Conservation (phyloP, 1,140 invertebrate species). For the Zaprionus camerounensis region DNA sequence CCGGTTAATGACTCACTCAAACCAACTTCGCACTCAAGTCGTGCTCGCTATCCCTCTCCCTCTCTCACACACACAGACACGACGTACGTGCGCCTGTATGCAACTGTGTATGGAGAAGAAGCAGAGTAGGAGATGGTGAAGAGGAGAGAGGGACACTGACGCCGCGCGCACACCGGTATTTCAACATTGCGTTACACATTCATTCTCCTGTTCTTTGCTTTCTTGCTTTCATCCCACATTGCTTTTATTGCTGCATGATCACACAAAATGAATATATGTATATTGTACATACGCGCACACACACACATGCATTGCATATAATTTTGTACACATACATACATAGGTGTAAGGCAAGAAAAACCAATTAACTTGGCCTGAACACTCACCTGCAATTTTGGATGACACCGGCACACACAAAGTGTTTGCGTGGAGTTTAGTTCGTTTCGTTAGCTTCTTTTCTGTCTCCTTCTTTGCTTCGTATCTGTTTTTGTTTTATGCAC, state of each 20-base stretch:
- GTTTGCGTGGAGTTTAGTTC: constrained; percentile 48
- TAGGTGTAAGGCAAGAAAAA: constrained; percentile 20
- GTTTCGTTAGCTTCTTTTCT: neutral
- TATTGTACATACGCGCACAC: neutral
- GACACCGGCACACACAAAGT: constrained; percentile 50
- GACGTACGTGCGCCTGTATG: neutral
- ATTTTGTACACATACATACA: neutral
- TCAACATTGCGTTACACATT: constrained; percentile 62
- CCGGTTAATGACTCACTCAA: constrained; percentile 78
- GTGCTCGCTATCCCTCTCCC: constrained; percentile 21
- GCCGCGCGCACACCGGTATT: constrained; percentile 68
- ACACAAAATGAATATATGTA: constrained; percentile 13
- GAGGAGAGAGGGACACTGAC: constrained; percentile 27
- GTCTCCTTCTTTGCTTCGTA: constrained; percentile 24
- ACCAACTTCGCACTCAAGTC: constrained; percentile 49
- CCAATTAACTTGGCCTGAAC: constrained; percentile 31
- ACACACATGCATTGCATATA: neutral
- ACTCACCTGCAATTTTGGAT: constrained; percentile 44
- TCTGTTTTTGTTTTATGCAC: constrained; percentile 24
- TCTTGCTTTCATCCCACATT: constrained; percentile 36
- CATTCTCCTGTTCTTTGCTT: constrained; percentile 44
- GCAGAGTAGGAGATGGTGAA: neutral
- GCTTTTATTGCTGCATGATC: constrained; percentile 45
- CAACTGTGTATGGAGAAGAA: neutral
- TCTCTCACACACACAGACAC: neutral